Evolutionary conservation across 2,797 vertebrate species (phyloP).

Genomic region (Premnoplex brunnescens): DNA sequence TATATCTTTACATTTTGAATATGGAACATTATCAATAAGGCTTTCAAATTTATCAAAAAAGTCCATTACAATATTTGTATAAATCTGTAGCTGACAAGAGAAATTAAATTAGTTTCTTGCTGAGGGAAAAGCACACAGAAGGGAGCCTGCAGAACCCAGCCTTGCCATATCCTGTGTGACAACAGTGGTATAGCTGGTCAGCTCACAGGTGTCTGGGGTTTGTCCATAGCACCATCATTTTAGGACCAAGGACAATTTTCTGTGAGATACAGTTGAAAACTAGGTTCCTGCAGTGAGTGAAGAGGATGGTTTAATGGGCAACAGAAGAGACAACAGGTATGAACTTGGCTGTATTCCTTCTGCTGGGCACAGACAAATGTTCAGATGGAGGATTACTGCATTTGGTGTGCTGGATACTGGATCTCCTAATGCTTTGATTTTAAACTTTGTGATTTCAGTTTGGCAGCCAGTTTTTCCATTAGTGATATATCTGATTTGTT

Average conservation of each 20-base stretch:
- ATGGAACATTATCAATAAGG: not conserved
- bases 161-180: not conserved
- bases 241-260: not conserved
- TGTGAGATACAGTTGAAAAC: not conserved
- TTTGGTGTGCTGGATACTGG: not conserved
- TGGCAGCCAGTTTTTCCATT: not conserved
- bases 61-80: not conserved
- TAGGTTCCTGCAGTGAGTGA: not conserved
- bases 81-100: not conserved
- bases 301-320: not conserved
- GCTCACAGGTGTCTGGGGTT: not conserved
- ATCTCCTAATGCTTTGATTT: not conserved
- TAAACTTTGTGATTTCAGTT: not conserved
- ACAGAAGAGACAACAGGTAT: not conserved
- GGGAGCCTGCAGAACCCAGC: not conserved
- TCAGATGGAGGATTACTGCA: not conserved
- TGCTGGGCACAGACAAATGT: not conserved
- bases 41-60: no score
- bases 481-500: not conserved
- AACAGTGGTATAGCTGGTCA: not conserved
- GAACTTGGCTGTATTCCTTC: not conserved
- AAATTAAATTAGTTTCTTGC: not conserved
- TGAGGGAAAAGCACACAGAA: not conserved
- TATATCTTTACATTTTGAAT: not conserved
- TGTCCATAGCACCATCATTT: not conserved